Evolutionary conservation across 2,797 vertebrate species (phyloP).

Genomic region (Argentina silus): DNA sequence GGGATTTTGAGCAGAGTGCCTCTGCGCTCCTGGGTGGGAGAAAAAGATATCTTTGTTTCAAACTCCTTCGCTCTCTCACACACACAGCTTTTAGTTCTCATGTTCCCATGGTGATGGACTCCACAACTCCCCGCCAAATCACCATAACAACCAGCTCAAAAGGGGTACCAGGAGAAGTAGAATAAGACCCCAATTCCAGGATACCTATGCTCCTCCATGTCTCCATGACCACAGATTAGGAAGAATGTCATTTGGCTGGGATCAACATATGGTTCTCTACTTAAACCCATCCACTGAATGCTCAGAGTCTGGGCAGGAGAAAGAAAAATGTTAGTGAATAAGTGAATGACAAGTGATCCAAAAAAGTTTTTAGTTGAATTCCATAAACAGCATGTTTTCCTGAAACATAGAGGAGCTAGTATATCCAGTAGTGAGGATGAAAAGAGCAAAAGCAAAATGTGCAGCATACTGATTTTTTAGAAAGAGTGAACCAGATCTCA

Average conservation of each 20-base stretch:
- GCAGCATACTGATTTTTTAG: not conserved
- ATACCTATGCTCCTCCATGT: constrained; percentile 17
- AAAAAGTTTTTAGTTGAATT: not conserved
- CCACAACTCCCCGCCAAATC: constrained; percentile 66
- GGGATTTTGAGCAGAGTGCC: constrained; percentile 37
- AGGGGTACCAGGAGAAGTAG: constrained; percentile 35
- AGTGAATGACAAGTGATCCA: not conserved
- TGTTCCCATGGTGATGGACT: constrained; percentile 68
- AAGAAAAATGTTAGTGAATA: not conserved
- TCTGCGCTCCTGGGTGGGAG: constrained; percentile 28
- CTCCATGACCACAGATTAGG: constrained; percentile 9
- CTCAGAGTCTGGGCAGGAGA: not conserved
- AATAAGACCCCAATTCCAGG: constrained; percentile 27
- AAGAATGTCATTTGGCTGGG: not conserved
- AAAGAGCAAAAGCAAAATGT: not conserved
- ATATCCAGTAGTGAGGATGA: not conserved
- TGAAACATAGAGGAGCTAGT: not conserved
- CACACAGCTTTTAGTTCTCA: constrained; percentile 57
- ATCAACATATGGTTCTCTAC: not conserved
- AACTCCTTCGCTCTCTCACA: constrained; percentile 58
- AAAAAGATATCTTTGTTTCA: constrained; percentile 64
- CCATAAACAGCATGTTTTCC: not conserved
- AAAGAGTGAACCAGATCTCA: not conserved
- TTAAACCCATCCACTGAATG: not conserved
- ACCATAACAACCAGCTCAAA: constrained; percentile 71